Conservation (phyloP, 2,113 vertebrate species). For the Manacus vitellinus region DNA sequence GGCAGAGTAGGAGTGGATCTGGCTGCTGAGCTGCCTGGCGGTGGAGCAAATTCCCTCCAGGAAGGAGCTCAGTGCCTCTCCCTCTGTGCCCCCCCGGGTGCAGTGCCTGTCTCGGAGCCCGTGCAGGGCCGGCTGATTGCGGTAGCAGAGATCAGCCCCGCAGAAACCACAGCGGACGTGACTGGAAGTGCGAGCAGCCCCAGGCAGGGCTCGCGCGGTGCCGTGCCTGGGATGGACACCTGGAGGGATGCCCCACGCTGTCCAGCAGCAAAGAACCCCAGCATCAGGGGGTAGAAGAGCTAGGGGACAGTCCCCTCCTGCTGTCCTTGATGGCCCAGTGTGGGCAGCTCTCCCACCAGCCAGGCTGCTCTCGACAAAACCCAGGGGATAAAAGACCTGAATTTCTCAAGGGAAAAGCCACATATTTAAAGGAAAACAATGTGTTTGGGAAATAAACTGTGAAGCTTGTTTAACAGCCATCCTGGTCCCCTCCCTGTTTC, state of each 20-base stretch:
- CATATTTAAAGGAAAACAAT: not conserved
- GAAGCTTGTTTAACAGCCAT: not conserved
- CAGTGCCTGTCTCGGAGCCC: not conserved
- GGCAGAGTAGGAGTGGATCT: not conserved
- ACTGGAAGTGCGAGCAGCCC: not conserved
- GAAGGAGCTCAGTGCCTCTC: not conserved
- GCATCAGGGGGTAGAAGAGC: too few species aligned
- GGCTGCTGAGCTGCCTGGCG: accelerated
- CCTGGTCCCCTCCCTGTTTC: not conserved
- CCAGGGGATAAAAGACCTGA: not conserved
- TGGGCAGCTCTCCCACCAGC: accelerated
- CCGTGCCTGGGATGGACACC: accelerated
- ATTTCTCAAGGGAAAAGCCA: not conserved
- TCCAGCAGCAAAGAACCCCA: accelerated
- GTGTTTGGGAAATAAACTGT: not conserved
- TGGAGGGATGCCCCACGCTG: accelerated
- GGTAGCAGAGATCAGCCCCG: not conserved
- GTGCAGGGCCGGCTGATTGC: not conserved
- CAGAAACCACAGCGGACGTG: not conserved
- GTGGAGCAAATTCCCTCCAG: not conserved
- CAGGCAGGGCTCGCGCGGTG: not conserved
- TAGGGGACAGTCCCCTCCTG: not conserved
- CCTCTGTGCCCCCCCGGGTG: not conserved
- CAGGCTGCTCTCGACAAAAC: not conserved
- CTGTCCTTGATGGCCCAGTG: not conserved